Conservation (phyloP, 2,888 invertebrate genomes). For the Morpho deidamia region DNA sequence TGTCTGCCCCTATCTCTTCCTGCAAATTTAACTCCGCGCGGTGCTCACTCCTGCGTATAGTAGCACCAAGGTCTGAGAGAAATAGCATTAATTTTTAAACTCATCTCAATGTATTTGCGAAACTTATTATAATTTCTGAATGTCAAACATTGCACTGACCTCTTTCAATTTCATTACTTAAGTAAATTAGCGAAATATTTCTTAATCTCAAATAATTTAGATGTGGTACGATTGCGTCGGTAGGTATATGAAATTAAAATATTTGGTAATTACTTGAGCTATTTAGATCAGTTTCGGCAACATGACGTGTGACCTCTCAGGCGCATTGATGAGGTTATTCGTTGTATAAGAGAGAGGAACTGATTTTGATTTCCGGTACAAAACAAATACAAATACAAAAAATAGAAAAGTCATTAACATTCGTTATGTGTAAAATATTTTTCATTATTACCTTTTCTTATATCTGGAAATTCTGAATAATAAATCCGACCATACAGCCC, state of each 20-base stretch:
- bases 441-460: no score
- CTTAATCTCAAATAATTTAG: slow-evolving; percentile 21
- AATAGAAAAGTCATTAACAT: no score
- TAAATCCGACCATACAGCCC: no score
- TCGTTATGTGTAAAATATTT: no score
- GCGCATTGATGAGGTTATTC: no score
- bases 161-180: slow-evolving; percentile 24
- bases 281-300: slow-evolving; percentile 18
- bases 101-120: slow-evolving; percentile 32
- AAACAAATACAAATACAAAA: no score
- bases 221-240: slow-evolving; percentile 16
- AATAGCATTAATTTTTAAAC: slow-evolving; percentile 23
- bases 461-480: no score
- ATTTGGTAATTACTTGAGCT: slow-evolving; percentile 20
- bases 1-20: slow-evolving; percentile 20
- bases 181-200: slow-evolving; percentile 18
- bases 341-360: no score
- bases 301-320: no score
- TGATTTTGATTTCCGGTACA: no score
- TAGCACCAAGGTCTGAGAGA: slow-evolving; percentile 26
- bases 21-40: slow-evolving; percentile 24
- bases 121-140: slow-evolving; percentile 35
- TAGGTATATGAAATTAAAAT: slow-evolving; percentile 15
- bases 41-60: slow-evolving; percentile 28
- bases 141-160: slow-evolving; percentile 32